Percentiles rank a stretch among this genome's conserved stretches.
Evolutionary conservation across 2,113 vertebrate species (phyloP).

Genomic region (Chloropsis cyanopogon): DNA sequence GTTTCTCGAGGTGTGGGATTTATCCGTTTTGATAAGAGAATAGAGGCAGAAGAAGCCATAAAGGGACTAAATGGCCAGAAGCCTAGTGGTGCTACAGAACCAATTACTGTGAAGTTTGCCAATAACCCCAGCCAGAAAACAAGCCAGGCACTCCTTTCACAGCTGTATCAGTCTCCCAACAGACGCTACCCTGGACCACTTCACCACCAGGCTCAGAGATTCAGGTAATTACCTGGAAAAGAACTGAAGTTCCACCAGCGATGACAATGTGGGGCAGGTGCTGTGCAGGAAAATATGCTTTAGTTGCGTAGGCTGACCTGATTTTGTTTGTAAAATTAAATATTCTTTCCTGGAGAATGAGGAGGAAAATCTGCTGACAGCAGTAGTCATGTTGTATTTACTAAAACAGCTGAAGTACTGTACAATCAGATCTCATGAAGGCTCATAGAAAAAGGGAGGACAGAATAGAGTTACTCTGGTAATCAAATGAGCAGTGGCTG

Average conservation of each 20-base stretch:
- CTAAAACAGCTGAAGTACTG: conserved; percentile 51
- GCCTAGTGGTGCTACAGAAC: conserved; percentile 96
- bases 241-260: not conserved
- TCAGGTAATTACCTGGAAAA: conserved; percentile 88
- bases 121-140: conserved; percentile 99
- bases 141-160: conserved; percentile 98
- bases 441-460: not conserved
- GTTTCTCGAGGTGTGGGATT: conserved; percentile 99
- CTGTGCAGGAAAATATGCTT: conserved; percentile 26
- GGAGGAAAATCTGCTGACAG: conserved; percentile 58
- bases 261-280: not conserved
- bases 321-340: conserved; percentile 65
- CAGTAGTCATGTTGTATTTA: conserved; percentile 62
- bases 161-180: conserved; percentile 99
- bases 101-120: conserved; percentile 99
- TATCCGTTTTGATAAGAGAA: conserved; percentile 99
- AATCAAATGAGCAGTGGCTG: conserved; percentile 48
- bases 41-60: conserved; percentile 99
- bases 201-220: conserved; percentile 99
- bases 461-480: conserved; percentile 27
- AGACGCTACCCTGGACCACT: conserved; percentile 97
- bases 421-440: conserved; percentile 25
- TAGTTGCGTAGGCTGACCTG: conserved; percentile 50
- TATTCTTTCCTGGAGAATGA: conserved; percentile 63
- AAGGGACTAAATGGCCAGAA: conserved; percentile 99